Conservation (phyloP, 1,140 invertebrate species). For the Plectrocnemia conspersa region DNA sequence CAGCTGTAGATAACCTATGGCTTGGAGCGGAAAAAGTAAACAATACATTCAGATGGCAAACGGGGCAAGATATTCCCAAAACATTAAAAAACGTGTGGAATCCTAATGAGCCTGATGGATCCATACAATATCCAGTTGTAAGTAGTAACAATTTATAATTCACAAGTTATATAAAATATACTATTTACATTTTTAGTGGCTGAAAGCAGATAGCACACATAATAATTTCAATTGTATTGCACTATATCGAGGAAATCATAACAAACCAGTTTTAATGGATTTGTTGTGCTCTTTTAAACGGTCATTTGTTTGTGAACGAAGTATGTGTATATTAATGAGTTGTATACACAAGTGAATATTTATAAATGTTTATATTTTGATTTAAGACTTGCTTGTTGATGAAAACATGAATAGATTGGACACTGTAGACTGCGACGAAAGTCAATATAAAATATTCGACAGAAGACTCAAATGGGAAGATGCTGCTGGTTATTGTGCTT, state of each 20-base stretch:
- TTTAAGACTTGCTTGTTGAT: not conserved
- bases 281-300: constrained; percentile 41
- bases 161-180: not conserved
- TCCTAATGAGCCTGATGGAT: too few relatives aligned
- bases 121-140: not conserved
- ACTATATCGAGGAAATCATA: constrained; percentile 42
- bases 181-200: constrained; percentile 21
- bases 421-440: not conserved
- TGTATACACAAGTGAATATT: not conserved
- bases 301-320: constrained; percentile 44
- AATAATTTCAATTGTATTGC: constrained; percentile 46
- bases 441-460: constrained; percentile 9
- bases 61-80: not conserved
- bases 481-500: constrained; percentile 1
- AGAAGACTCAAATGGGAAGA: not conserved
- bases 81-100: not conserved
- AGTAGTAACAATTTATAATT: not conserved
- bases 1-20: constrained; percentile 1
- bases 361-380: not conserved
- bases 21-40: not conserved
- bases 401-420: not conserved
- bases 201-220: constrained; percentile 39
- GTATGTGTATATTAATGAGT: constrained; percentile 28
- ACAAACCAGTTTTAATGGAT: constrained; percentile 46
- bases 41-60: constrained; percentile 3